Base-by-base conservation (phyloP, 2,888 invertebrate species). In the Cosmopolites sordidus region DNA sequence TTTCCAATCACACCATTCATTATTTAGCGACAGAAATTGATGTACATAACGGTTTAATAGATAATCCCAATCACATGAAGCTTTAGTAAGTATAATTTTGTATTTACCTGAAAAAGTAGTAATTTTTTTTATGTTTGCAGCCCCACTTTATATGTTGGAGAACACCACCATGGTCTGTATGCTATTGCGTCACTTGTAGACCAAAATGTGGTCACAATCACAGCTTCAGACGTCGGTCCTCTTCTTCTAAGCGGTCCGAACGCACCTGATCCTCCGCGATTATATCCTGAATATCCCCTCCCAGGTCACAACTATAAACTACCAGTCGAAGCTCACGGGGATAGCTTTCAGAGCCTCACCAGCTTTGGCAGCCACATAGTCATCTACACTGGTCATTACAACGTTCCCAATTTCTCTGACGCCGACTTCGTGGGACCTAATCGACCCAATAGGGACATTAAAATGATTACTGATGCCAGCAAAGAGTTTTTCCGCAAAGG, bases 161-260 rank as follows among this genome's bases (percentile, higher is more conserved):
- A 96, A 69, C 85, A 86, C 68, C 78, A 82, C 56, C 83, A 88
- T 66, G 96, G 96, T 0, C 76, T 94, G 0, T 98, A 96, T 74
- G 98, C 97, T 0, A 74, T 97, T 47, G 92, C 94, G 1, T 91
- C 95, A 0, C 76, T 95, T 16, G 94, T 95, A 1, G 96, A 97
- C 76, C 90, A 94, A 65, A 85, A 87, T 60, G 88, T 90, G 2
- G 87, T 90, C 9, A 88, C 92, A 5, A 89, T 92, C 72, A 82
- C 84, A 0, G 81, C 85, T 2, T 82, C 84, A 1, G 80, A 84
- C 37, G 78, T 75, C 12, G 79, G 78, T 11, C 84, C 86, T 0
- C 77, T 89, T 51, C 75, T 92, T 9, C 71, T 92, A 1, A 89
- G 87, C 67, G 92, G 92, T 0, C 90, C 91, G 38, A 61, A 69